These are phyloP conservation scores for Gymnocheta viridis DNA, from an alignment of 2,888 invertebrate species.

Conservation along the genomic window DNA sequence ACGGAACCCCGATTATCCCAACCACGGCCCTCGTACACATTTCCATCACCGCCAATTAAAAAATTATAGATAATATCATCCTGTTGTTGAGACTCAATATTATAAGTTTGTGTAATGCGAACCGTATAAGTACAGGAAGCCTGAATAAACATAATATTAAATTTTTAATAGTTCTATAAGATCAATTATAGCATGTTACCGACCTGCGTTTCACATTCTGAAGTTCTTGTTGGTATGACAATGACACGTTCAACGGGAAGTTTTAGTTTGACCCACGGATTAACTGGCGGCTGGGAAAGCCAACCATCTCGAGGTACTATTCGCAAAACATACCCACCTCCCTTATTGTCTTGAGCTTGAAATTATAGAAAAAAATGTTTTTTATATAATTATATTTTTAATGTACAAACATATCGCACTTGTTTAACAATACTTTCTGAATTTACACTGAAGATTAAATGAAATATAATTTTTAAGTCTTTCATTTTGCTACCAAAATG, in stretches of 20 bases:
- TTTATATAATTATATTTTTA: neutral
- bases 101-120: constrained; percentile 86
- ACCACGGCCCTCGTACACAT: constrained; percentile 88
- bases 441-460: too few relatives aligned
- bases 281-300: constrained; percentile 77
- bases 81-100: constrained; percentile 86
- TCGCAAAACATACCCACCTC: constrained; percentile 75
- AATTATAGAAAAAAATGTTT: constrained; percentile 16
- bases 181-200: neutral
- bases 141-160: constrained; percentile 76
- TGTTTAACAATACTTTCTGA: too few relatives aligned
- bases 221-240: constrained; percentile 75
- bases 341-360: constrained; percentile 76
- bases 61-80: constrained; percentile 90
- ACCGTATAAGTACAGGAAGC: constrained; percentile 85
- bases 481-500: too few relatives aligned
- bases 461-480: too few relatives aligned
- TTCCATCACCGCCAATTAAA: constrained; percentile 90
- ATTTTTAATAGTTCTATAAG: neutral
- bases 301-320: constrained; percentile 76
- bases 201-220: constrained; percentile 76
- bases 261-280: constrained; percentile 69
- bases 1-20: constrained; percentile 90
- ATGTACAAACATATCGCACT: neutral
- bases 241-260: constrained; percentile 74